Evolutionary conservation across 2,113 vertebrate species (phyloP), one percentile per base, ranked within the genome.

Genomic region (Chionodraco myersi): DNA sequence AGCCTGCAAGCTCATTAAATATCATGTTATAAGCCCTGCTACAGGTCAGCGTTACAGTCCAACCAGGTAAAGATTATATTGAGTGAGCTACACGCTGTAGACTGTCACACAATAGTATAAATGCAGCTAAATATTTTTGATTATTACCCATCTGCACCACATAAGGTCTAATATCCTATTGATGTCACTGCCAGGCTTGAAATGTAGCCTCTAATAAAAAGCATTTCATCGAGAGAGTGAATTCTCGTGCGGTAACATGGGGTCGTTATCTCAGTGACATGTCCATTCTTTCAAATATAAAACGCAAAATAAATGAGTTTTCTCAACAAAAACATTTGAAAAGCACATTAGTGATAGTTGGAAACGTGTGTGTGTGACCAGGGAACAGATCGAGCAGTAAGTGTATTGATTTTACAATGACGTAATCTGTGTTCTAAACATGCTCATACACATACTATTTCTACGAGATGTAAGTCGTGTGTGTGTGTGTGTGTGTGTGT

Each of bases 101-200:
- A 53, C 3, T 30, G 58, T 30, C 41, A 53, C 21, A 52, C 52
- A 76, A 75, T 14, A 8, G 23, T 54, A 74, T 74, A 67, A 72
- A 82, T 73, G 45, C 64, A 54, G 54, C 68, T 78, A 68, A 78
- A 79, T 81, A 73, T 83, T 86, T 80, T 65, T 75, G 23, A 63
- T 78, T 68, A 79, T 75, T 65, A 45, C 16, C 26, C 52, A 41
- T 72, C 70, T 73, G 15, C 36, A 62, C 15, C 34, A 64, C 65
- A 80, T 74, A 60, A 76, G 75, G 65, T 79, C 64, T 71, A 70
- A 83, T 81, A 76, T 83, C 47, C 45, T 80, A 88, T 85, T 81
- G 79, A 88, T 69, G 77, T 77, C 6, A 54, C 26, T 51, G 75
- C 57, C 60, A 10, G 18, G 10, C 36, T 26, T 85, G 77, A 88